These are phyloP conservation scores for Heliconius hewitsoni DNA, from an alignment of 1,140 invertebrate species.

Conservation along the genomic window DNA sequence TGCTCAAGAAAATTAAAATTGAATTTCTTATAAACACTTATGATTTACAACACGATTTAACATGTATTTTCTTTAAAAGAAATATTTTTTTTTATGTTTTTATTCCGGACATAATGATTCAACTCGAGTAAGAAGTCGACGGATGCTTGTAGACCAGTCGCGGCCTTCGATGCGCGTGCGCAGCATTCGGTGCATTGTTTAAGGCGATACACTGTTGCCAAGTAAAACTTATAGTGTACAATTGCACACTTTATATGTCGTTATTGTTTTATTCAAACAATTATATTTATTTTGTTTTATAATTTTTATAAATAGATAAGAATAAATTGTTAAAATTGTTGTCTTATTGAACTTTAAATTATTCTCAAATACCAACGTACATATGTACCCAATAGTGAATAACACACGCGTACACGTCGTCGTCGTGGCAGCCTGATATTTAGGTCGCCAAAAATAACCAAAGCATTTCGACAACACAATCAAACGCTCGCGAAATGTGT, in stretches of 20 bases:
- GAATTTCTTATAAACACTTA: not conserved
- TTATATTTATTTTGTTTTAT: not conserved
- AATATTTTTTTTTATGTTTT: constrained; percentile 34
- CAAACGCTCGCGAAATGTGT: constrained; percentile 45
- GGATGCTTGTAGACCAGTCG: constrained; percentile 59
- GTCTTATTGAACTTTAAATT: not conserved
- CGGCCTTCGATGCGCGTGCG: constrained; percentile 63
- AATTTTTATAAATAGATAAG: not conserved
- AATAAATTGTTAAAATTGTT: not conserved
- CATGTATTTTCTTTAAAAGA: not conserved
- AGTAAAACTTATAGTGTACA: constrained; percentile 1
- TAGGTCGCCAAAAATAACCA: constrained; percentile 76
- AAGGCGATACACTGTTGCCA: constrained; percentile 21
- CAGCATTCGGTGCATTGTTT: constrained; percentile 54
- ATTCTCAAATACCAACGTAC: not conserved
- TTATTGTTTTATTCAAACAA: not conserved
- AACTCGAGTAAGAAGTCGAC: constrained; percentile 49
- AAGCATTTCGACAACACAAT: constrained; percentile 52
- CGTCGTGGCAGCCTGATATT: constrained; percentile 62
- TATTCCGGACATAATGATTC: constrained; percentile 45
- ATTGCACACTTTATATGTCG: not conserved
- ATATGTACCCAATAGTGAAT: constrained; percentile 11
- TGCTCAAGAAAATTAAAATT: not conserved
- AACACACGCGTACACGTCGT: constrained; percentile 43
- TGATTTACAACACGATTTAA: not conserved